Evolutionary conservation across 2,888 invertebrate genomes (phyloP).

Genomic region (Dicyrtoma fusca): DNA sequence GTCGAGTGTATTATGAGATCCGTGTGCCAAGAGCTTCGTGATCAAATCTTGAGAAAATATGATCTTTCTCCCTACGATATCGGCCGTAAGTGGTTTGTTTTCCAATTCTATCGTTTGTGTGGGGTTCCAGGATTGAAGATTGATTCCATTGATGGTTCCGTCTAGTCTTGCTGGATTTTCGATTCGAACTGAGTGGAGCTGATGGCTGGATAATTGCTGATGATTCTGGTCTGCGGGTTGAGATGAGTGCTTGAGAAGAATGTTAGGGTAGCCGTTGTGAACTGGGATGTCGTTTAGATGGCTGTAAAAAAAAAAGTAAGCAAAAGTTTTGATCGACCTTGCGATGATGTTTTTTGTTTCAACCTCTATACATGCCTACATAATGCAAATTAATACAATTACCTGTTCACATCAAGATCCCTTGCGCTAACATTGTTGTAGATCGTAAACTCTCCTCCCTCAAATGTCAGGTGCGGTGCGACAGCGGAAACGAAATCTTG

Average conservation of each 20-base stretch:
- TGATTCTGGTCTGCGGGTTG: background rate
- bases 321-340: too few relatives aligned
- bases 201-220: background rate
- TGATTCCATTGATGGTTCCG: slow-evolving; percentile 13
- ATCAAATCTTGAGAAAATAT: background rate
- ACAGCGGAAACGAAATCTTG: background rate
- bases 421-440: background rate
- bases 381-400: too few relatives aligned
- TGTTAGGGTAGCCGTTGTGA: background rate
- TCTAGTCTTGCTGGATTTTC: background rate
- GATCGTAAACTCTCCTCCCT: background rate
- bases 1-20: background rate
- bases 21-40: background rate
- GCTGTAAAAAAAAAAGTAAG: slow-evolving; percentile 5
- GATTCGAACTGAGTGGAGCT: background rate
- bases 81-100: background rate
- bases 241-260: background rate
- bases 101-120: slow-evolving; percentile 3
- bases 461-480: too few relatives aligned
- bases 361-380: too few relatives aligned
- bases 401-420: slow-evolving; percentile 1
- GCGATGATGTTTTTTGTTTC: too few relatives aligned
- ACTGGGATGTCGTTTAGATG: slow-evolving; percentile 5
- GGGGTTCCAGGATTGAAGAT: background rate
- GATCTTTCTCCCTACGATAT: background rate